Conservation (phyloP, 2,113 vertebrate genomes). For the Gymnobelideus leadbeateri region DNA sequence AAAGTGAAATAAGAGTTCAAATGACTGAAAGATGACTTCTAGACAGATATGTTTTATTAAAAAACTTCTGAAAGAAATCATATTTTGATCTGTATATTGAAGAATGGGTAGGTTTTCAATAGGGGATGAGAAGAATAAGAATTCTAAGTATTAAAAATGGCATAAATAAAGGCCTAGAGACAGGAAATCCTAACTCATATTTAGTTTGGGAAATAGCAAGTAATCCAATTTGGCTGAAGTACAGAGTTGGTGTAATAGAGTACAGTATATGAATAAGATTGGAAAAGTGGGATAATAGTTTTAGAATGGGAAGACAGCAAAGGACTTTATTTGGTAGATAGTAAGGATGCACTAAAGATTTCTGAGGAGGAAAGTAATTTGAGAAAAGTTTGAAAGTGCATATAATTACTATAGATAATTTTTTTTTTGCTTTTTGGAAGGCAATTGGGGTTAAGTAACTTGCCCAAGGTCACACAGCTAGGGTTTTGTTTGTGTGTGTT, state of each 20-base stretch:
- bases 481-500: no score
- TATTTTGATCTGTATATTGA: neutral
- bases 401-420: neutral
- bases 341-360: neutral
- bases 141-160: neutral
- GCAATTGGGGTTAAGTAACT: no score
- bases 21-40: neutral
- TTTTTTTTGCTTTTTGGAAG: no score
- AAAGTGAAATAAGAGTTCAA: neutral
- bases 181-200: neutral
- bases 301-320: neutral
- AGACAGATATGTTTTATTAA: neutral
- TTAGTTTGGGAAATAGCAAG: neutral
- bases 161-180: neutral
- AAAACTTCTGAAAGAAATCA: neutral
- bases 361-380: neutral
- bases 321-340: neutral
- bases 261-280: neutral
- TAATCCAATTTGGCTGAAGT: neutral
- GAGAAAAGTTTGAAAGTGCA: neutral
- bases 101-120: neutral
- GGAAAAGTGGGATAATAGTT: neutral
- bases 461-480: no score
- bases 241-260: neutral
- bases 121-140: neutral